phyloP scores from a whole-genome alignment of 2,113 vertebrate genomes.

The Sinocyclocheilus rhinocerous region DNA sequence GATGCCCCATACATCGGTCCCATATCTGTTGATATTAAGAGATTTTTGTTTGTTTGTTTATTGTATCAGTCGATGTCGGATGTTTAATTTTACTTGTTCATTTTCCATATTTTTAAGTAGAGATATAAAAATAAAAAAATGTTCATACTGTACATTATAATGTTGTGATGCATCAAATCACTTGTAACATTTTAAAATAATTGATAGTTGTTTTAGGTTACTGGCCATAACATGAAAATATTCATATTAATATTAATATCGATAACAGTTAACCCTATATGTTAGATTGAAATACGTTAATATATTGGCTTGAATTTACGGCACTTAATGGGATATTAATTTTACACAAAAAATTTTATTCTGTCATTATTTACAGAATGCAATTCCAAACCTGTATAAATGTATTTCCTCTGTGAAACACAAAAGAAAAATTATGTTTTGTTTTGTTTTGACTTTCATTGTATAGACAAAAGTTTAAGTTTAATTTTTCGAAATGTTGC shows the following conservation, averaged over 20 bases:
- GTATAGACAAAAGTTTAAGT: too few relatives aligned
- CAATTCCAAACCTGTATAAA: background rate
- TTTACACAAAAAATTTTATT: too few relatives aligned
- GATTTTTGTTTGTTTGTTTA: background rate
- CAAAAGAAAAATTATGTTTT: too few relatives aligned
- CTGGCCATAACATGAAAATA: background rate
- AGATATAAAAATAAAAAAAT: too few relatives aligned
- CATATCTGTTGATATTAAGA: background rate
- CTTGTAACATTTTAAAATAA: background rate
- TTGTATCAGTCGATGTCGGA: background rate
- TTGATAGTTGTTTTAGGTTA: background rate
- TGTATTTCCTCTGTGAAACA: too few relatives aligned
- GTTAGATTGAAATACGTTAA: background rate
- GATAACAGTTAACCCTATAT: background rate
- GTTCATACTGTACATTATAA: background rate
- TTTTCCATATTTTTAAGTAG: too few relatives aligned
- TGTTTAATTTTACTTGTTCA: background rate
- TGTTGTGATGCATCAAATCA: background rate
- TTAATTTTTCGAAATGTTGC: too few relatives aligned
- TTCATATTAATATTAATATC: background rate
- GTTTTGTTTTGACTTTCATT: too few relatives aligned
- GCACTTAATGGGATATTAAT: too few relatives aligned
- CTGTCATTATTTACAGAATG: too few relatives aligned
- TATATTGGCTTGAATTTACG: background rate
- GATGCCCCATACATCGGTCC: background rate